Conservation (phyloP, 2,113 vertebrate genomes). For the Gasterosteus nipponicus region DNA sequence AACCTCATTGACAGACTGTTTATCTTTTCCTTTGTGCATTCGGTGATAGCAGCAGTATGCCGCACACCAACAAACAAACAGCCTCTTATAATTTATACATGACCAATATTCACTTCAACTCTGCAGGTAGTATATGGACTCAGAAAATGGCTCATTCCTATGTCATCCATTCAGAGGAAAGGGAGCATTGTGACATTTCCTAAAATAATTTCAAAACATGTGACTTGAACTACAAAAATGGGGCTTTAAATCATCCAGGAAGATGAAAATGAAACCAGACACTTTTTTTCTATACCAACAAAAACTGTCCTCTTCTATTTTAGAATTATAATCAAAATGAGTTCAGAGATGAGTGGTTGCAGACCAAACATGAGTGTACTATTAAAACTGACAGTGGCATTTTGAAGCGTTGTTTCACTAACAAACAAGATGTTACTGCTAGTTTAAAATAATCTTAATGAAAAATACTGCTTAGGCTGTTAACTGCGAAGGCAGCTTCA, state of each 20-base stretch:
- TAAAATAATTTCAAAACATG: not conserved
- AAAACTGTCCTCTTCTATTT: not conserved
- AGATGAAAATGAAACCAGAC: not conserved
- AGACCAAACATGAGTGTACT: not conserved
- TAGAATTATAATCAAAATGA: not conserved
- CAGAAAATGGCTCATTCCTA: slow-evolving; percentile 8
- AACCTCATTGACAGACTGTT: not conserved
- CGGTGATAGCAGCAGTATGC: not conserved
- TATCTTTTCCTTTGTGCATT: not conserved
- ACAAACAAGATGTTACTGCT: slow-evolving; percentile 20
- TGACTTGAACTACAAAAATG: not conserved
- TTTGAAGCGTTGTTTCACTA: not conserved
- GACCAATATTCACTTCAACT: not conserved
- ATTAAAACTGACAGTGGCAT: slow-evolving; percentile 8
- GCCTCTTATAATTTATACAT: not conserved
- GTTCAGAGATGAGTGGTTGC: not conserved
- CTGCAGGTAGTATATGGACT: not conserved
- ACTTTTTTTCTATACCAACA: not conserved
- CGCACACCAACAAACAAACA: not conserved
- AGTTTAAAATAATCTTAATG: slow-evolving; percentile 9
- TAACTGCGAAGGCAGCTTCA: slow-evolving; percentile 8
- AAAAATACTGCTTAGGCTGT: not conserved
- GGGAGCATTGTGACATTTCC: too few relatives aligned
- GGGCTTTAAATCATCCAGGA: not conserved
- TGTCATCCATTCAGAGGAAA: slow-evolving; percentile 5